Evolutionary conservation across 2,113 vertebrate genomes (phyloP).

Genomic region (Microtus richardsoni): DNA sequence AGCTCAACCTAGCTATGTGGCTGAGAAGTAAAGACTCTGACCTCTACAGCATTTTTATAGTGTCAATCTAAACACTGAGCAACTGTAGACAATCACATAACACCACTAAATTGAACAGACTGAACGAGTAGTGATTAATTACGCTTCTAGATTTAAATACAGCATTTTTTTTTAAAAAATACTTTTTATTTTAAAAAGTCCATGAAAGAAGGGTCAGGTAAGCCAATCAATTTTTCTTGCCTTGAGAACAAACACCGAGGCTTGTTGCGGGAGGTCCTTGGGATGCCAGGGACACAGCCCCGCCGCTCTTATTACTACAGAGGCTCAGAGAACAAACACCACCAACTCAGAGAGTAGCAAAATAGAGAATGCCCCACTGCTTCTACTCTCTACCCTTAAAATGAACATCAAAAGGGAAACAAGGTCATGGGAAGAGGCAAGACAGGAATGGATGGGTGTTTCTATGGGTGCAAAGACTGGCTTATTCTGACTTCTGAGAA

Average conservation of each 20-base stretch:
- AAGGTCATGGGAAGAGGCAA: conserved; percentile 73
- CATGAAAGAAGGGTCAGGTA: conserved; percentile 41
- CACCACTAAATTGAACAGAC: conserved; percentile 51
- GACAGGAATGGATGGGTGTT: conserved; percentile 60
- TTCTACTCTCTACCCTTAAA: conserved; percentile 36
- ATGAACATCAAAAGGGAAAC: conserved; percentile 72
- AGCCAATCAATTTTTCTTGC: conserved; percentile 4
- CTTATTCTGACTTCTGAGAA: conserved; percentile 71
- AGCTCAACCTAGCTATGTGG: background rate
- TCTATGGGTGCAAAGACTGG: conserved; percentile 58
- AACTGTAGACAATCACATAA: conserved; percentile 28
- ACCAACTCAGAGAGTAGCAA: conserved; percentile 18
- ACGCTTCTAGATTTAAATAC: conserved; percentile 47
- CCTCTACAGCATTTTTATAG: background rate
- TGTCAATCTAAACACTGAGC: background rate
- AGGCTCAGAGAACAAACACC: conserved; percentile 5
- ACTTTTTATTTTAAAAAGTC: background rate
- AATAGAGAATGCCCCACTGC: background rate
- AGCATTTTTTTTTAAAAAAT: background rate
- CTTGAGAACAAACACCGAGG: conserved; percentile 21
- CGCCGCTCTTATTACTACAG: too few relatives aligned
- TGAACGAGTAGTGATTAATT: background rate
- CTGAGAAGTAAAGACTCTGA: conserved; percentile 7
- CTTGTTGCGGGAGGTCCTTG: too few relatives aligned
- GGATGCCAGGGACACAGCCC: too few relatives aligned